These are phyloP conservation scores for Manis javanica DNA, from an alignment of 2,797 vertebrate species.

Conservation along the genomic window DNA sequence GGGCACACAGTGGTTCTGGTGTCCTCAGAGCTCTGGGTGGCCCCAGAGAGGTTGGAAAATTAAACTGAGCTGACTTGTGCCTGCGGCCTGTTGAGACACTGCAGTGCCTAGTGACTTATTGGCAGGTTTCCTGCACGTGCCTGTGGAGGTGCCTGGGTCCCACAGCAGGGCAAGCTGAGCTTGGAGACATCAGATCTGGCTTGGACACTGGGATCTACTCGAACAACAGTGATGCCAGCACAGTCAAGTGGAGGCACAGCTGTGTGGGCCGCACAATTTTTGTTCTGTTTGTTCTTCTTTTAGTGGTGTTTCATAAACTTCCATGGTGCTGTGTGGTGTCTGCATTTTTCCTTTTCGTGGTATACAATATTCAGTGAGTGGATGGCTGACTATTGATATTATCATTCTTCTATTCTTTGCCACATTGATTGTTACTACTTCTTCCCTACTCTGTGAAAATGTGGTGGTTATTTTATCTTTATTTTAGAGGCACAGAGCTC, in stretches of 20 bases:
- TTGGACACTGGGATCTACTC: not conserved
- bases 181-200: not conserved
- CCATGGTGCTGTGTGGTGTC: too few species aligned
- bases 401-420: not conserved
- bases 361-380: not conserved
- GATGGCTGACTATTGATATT: not conserved
- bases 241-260: not conserved
- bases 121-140: fast-evolving
- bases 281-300: not conserved
- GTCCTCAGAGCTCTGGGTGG: not conserved
- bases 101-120: not conserved
- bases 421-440: not conserved
- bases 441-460: not conserved
- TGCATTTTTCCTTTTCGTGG: not conserved
- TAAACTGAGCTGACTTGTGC: not conserved
- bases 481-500: not conserved
- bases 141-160: not conserved
- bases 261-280: not conserved
- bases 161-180: not conserved
- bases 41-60: not conserved
- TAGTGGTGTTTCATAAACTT: not conserved
- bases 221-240: not conserved
- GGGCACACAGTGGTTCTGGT: not conserved
- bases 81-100: not conserved
- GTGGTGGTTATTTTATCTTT: not conserved